A percentile compares a stretch with the other conserved stretches of the same genome.
phyloP scores from a whole-genome alignment of 2,888 invertebrate genomes.

The Tridacna gigas region DNA sequence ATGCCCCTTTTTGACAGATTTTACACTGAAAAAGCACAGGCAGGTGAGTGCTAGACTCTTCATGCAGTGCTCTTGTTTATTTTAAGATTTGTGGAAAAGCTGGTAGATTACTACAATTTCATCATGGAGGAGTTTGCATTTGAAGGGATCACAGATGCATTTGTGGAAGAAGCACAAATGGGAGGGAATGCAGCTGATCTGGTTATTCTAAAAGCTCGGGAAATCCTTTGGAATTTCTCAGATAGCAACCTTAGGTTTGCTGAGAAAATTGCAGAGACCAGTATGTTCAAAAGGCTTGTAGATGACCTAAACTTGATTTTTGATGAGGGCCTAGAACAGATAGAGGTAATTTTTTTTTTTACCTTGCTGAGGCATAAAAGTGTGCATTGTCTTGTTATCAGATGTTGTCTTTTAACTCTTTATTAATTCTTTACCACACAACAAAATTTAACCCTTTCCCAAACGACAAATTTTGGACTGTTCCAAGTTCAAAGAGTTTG shows the following conservation, averaged over 20 bases:
- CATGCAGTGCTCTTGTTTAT: not conserved
- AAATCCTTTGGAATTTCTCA: slow-evolving; percentile 70
- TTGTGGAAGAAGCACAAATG: slow-evolving; percentile 41
- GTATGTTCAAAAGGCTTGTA: slow-evolving; percentile 40
- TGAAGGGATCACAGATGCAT: slow-evolving; percentile 43
- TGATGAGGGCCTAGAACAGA: slow-evolving; percentile 41
- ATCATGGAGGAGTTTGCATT: slow-evolving; percentile 48
- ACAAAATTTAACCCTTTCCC: not conserved
- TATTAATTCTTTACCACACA: too few relatives aligned
- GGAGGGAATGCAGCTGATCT: slow-evolving; percentile 26
- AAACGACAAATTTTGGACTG: too few relatives aligned
- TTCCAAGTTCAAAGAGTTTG: too few relatives aligned
- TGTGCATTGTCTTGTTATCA: too few relatives aligned
- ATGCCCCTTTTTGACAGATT: too few relatives aligned
- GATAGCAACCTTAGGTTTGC: slow-evolving; percentile 66
- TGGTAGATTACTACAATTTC: slow-evolving; percentile 51
- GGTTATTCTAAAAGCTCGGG: slow-evolving; percentile 51
- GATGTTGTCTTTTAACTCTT: too few relatives aligned
- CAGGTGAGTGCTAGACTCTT: not conserved
- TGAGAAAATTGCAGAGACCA: slow-evolving; percentile 58
- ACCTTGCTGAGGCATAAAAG: not conserved
- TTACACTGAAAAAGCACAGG: not conserved
- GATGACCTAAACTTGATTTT: slow-evolving; percentile 41
- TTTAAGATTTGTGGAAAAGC: slow-evolving; percentile 44
- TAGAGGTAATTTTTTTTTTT: slow-evolving; percentile 27